Percentiles rank a stretch among this genome's conserved stretches.
Conservation (phyloP, 2,888 invertebrate species). For the Nephrocerus scutellatus region DNA sequence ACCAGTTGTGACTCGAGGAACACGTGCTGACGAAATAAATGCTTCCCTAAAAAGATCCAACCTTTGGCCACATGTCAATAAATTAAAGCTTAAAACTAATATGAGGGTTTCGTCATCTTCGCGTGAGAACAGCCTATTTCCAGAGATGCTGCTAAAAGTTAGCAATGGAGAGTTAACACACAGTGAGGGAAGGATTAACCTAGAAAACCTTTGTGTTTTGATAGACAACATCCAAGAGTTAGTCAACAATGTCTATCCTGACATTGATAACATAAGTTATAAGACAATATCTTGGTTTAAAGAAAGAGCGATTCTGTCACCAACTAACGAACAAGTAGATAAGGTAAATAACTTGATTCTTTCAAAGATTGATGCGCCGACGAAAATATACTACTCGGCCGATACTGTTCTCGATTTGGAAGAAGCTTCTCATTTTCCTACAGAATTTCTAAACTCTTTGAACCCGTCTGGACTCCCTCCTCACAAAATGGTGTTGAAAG, state of each 20-base stretch:
- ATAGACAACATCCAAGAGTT: neutral
- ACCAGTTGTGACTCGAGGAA: conserved; percentile 29
- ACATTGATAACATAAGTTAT: too few species aligned
- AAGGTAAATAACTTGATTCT: conserved; percentile 21
- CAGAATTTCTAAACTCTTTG: conserved; percentile 28
- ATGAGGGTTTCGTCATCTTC: too few species aligned
- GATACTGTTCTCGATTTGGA: conserved; percentile 21
- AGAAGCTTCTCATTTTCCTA: conserved; percentile 16
- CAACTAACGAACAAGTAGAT: too few species aligned
- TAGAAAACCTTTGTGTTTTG: neutral
- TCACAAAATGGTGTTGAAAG: conserved; percentile 6
- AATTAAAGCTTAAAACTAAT: conserved; percentile 24
- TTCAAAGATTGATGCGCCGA: conserved; percentile 19
- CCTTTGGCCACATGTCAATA: conserved; percentile 22
- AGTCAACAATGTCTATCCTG: neutral
- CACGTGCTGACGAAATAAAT: conserved; percentile 12
- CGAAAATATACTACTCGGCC: conserved; percentile 21
- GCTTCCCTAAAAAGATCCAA: conserved; percentile 14
- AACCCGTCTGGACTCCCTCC: conserved; percentile 5
- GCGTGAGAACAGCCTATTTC: conserved; percentile 23
- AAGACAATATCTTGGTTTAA: too few species aligned
- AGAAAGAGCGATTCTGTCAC: too few species aligned
- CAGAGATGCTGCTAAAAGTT: too few species aligned
- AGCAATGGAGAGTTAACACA: neutral
- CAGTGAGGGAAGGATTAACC: neutral